These are phyloP conservation scores for Cephonodes hylas DNA, from an alignment of 2,888 invertebrate genomes.

Conservation along the genomic window DNA sequence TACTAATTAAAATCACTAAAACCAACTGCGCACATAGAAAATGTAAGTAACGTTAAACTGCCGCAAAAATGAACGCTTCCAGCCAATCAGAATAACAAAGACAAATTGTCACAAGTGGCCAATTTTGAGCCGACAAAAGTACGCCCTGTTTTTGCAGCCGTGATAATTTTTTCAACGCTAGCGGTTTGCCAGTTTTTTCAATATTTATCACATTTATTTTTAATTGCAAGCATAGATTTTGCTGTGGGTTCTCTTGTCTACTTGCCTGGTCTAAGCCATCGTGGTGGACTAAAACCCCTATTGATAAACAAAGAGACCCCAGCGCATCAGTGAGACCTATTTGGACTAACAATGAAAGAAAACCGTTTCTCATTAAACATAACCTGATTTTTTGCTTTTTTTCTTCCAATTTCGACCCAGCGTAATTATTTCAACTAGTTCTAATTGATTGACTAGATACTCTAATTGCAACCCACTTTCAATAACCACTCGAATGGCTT, in stretches of 20 bases:
- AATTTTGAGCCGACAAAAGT: neutral
- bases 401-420: no score
- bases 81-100: conserved; percentile 6
- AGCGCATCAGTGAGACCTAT: no score
- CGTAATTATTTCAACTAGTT: no score
- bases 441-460: no score
- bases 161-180: neutral
- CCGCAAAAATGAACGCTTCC: neutral
- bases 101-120: conserved; percentile 5
- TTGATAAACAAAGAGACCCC: no score
- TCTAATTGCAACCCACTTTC: no score
- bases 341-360: no score
- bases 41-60: neutral
- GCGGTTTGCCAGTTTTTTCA: neutral
- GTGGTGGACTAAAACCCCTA: no score
- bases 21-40: neutral
- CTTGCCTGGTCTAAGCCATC: no score
- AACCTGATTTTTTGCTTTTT: no score
- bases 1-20: neutral
- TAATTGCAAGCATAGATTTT: neutral
- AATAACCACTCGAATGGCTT: no score
- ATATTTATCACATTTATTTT: neutral
- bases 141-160: neutral
- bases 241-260: neutral
- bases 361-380: no score